A percentile compares a stretch with the other conserved stretches of the same genome.
Evolutionary conservation across 2,113 vertebrate genomes (phyloP).

Genomic region (Tympanuchus pallidicinctus): DNA sequence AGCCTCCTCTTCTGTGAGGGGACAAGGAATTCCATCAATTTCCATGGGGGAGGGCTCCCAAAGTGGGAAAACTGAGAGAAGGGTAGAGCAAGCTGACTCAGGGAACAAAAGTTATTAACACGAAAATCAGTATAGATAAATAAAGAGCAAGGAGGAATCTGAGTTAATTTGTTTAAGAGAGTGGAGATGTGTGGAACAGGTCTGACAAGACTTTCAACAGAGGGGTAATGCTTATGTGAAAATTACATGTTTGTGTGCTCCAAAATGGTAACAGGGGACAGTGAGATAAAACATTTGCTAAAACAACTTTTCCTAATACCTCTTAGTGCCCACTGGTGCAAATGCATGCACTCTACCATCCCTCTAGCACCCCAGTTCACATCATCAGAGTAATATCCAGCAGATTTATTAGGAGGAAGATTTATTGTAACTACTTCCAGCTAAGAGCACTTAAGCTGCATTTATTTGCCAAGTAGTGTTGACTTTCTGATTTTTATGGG

Average conservation of each 20-base stretch:
- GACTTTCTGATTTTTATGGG: constrained; percentile 34
- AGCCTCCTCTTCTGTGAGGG: neutral
- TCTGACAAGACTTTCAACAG: constrained; percentile 16
- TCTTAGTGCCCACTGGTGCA: neutral
- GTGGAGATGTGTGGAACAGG: neutral
- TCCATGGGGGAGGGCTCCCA: neutral
- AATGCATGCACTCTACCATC: neutral
- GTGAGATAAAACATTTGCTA: neutral
- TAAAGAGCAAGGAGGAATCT: neutral
- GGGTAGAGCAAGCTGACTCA: neutral
- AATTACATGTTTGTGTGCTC: neutral
- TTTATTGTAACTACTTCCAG: neutral
- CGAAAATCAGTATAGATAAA: constrained; percentile 14
- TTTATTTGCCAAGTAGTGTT: constrained; percentile 16
- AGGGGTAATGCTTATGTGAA: neutral
- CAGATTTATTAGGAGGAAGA: neutral
- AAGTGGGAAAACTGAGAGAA: neutral
- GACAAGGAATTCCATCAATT: neutral
- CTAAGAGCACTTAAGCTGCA: neutral
- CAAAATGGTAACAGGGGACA: neutral
- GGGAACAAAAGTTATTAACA: constrained; percentile 6
- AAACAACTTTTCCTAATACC: neutral
- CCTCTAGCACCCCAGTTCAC: neutral
- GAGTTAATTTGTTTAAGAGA: neutral
- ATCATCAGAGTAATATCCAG: neutral